Base-by-base conservation (phyloP, 2,888 invertebrate species). In the Antitype chi region DNA sequence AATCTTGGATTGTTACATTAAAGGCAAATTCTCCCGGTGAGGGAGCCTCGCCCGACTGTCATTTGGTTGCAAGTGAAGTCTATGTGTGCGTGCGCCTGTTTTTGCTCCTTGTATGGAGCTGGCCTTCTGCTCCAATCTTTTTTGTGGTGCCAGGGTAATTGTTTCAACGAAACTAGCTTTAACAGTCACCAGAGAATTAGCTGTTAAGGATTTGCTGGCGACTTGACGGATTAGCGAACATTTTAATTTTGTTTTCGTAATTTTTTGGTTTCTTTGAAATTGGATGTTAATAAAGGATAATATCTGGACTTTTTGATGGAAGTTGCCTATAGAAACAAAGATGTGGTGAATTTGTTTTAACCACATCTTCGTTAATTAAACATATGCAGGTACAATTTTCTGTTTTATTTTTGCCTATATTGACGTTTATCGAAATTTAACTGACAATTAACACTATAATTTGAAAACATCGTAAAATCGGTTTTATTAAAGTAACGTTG, bases 131-230 rank as follows among this genome's bases (percentile, higher is more conserved):
- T 6, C 0, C 15, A 15, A 23, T 25, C 2, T 57, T 20, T 47
- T 47, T 2, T n/a, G 57, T 75, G 75, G 43, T 59, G 23, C 83
- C 89, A 81, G 78, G 88, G 91, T 93, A 94, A 94, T 94, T 93
- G 93, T 93, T 93, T 92, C 88, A 76, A 85, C 85, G 85, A 85
- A 88, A 88, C 88, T 88, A 88, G 88, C 85, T 88, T 85, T 87
- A 86, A 82, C 85, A 84, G 80, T 85, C 79, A 72, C 81, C 81
- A 73, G 85, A 84, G 85, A 89, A 89, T 90, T 91, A 90, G 88
- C 87, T 87, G 86, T 80, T 86, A 78, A 80, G 86, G 85, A 87
- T 87, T 90, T 89, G 82, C 84, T 84, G 79, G 79, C 52, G 67
- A 80, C 78, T 81, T 84, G 80, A 82, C 81, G 80, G 80, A 81